These are phyloP conservation scores for Pollachius pollachius DNA, from an alignment of 2,113 vertebrate species.

Conservation along the genomic window DNA sequence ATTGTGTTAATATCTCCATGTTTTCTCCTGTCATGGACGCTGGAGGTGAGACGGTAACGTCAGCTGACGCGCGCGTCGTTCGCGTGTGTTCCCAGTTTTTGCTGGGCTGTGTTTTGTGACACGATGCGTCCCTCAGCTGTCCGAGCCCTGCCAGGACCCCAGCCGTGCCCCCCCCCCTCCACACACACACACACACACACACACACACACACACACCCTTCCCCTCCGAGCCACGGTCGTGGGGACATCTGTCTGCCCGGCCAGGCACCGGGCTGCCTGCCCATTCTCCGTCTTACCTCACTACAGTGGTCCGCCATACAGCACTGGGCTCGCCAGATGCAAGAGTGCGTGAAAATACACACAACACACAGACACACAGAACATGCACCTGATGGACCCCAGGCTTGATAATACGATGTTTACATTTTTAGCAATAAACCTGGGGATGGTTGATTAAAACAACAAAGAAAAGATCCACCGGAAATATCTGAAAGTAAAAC, in stretches of 20 bases:
- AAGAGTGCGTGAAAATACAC: neutral
- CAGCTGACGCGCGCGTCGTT: too few relatives aligned
- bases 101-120: too few relatives aligned
- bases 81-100: too few relatives aligned
- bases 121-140: too few relatives aligned
- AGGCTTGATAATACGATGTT: too few relatives aligned
- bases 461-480: too few relatives aligned
- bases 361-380: slow-evolving; percentile 2
- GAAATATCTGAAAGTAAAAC: too few relatives aligned
- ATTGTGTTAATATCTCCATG: too few relatives aligned
- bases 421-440: neutral
- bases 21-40: too few relatives aligned
- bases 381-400: neutral
- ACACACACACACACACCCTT: slow-evolving; percentile 1
- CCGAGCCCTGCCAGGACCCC: neutral
- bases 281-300: slow-evolving; percentile 24
- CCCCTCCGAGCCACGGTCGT: slow-evolving; percentile 20
- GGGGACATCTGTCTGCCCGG: slow-evolving; percentile 45
- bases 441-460: too few relatives aligned
- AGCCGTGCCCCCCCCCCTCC: slow-evolving; percentile 8
- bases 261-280: slow-evolving; percentile 26
- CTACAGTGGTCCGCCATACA: slow-evolving; percentile 3
- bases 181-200: too few relatives aligned
- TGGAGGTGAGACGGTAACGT: too few relatives aligned
- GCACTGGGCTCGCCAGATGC: neutral